A percentile compares a stretch with the other conserved stretches of the same genome.
Conservation (phyloP, 2,888 invertebrate species). For the Polydesmus complanatus region DNA sequence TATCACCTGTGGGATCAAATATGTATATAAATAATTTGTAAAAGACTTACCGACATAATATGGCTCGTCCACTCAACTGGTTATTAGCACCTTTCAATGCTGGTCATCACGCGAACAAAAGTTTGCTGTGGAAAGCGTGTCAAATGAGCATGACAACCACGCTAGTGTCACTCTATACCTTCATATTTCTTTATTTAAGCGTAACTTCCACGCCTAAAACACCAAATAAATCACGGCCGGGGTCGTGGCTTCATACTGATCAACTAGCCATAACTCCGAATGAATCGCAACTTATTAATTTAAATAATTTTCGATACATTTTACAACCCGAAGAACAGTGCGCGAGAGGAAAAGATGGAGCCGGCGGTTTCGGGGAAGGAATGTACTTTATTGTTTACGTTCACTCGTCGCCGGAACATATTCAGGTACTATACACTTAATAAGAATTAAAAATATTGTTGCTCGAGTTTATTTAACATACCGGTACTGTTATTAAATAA, state of each 20-base stretch:
- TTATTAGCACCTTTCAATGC: neutral
- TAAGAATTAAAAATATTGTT: neutral
- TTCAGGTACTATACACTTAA: slow-evolving; percentile 18
- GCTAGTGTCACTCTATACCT: slow-evolving; percentile 11
- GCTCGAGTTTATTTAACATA: no score
- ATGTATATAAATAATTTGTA: no score
- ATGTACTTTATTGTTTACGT: slow-evolving; percentile 44
- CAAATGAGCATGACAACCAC: slow-evolving; percentile 9
- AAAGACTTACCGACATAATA: no score
- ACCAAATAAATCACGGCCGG: neutral
- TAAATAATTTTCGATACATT: slow-evolving; percentile 9
- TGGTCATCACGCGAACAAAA: neutral
- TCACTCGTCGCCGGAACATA: slow-evolving; percentile 53
- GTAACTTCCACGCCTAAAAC: slow-evolving; percentile 2
- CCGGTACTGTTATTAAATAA: no score
- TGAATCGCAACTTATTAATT: neutral
- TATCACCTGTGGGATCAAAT: no score
- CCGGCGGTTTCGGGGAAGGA: neutral
- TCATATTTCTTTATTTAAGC: slow-evolving; percentile 6
- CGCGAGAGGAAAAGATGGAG: neutral
- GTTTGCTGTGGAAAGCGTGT: neutral
- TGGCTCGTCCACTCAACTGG: neutral
- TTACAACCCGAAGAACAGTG: neutral
- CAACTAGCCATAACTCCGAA: slow-evolving; percentile 1
- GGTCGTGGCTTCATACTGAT: neutral